Conservation (phyloP, 2,888 invertebrate genomes). For the Macaria liturata region DNA sequence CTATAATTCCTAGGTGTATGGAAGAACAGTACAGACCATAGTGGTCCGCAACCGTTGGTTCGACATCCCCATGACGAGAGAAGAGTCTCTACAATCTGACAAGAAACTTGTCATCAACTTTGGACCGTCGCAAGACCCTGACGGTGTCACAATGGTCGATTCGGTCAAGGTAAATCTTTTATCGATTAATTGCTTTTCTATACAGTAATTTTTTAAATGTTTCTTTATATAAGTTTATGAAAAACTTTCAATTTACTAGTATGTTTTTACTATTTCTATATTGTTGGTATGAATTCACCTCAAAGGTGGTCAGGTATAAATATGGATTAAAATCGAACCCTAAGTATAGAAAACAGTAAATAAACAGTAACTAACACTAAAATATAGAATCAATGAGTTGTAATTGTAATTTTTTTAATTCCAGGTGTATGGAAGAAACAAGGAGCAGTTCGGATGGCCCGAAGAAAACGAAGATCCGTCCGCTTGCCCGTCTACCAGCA, state of each 20-base stretch:
- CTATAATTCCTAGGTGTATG: constrained; percentile 81
- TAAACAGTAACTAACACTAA: too few relatives aligned
- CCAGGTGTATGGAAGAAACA: constrained; percentile 94
- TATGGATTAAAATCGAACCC: too few relatives aligned
- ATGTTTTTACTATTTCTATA: too few relatives aligned
- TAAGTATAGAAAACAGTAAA: too few relatives aligned
- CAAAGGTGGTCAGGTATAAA: too few relatives aligned
- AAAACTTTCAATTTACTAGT: too few relatives aligned
- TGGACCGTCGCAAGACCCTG: constrained; percentile 93
- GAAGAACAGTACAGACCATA: constrained; percentile 88
- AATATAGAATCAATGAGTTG: too few relatives aligned
- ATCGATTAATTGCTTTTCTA: too few relatives aligned
- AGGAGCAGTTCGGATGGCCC: constrained; percentile 98
- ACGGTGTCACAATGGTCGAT: constrained; percentile 96
- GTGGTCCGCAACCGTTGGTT: constrained; percentile 94
- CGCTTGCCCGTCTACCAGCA: constrained; percentile 72
- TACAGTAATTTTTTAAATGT: too few relatives aligned
- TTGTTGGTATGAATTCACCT: too few relatives aligned
- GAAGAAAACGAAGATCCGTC: constrained; percentile 94
- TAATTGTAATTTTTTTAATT: constrained; percentile 12
- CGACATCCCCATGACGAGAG: constrained; percentile 96
- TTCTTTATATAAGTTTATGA: too few relatives aligned
- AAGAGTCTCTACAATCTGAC: constrained; percentile 96
- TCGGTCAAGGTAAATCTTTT: constrained; percentile 89
- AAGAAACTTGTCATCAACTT: constrained; percentile 93